Base-by-base conservation (phyloP, 2,113 vertebrate species). In the Oreochromis aureus region DNA sequence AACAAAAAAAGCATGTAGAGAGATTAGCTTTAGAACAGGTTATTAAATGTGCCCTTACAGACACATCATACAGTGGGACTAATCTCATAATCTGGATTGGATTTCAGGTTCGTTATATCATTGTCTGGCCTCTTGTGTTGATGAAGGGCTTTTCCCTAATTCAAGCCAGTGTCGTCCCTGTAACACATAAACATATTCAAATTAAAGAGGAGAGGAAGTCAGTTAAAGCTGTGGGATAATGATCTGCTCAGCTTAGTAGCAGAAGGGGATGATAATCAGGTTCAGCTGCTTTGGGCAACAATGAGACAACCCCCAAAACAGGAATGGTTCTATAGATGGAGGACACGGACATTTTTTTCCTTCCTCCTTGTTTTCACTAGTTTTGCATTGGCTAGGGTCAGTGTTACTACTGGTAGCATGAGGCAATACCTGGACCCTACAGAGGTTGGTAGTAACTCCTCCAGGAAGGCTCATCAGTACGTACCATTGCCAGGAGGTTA, bases 11-110 rank as follows among this genome's bases (percentile, higher is more conserved):
- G 71, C 81, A 78, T 59, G 59, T 24, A 27, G 55, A 78, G 54
- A 92, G 91, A 92, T 94, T 59, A 89, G 18, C 66, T 46, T 82
- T 13, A 56, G 66, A 82, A 82, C 82, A 90, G 88, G 81, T 93
- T 83, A 82, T 84, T 92, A 81, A 86, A 36, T 22, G 32, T 82
- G 80, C 32, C 86, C 44, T 89, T 56, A 87, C 87, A 63, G 66
- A 78, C 32, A 76, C 22, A 46, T 24, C 78, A 86, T 34, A 89
- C 46, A 73, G 30, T 34, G n/a, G 6, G 18, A 8, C 78, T 61
- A 81, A 92, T 84, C 81, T 69, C 39, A 24, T 89, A 80, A 89
- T 91, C 66, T 86, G 59, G 32, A 34, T 44, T 80, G 30, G 71
- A 81, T 86, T 79, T 58, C 24, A 63, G 44, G 82, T 85, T 46